These are phyloP conservation scores for Heliconius nattereri DNA, from an alignment of 1,140 invertebrate species.

Conservation along the genomic window DNA sequence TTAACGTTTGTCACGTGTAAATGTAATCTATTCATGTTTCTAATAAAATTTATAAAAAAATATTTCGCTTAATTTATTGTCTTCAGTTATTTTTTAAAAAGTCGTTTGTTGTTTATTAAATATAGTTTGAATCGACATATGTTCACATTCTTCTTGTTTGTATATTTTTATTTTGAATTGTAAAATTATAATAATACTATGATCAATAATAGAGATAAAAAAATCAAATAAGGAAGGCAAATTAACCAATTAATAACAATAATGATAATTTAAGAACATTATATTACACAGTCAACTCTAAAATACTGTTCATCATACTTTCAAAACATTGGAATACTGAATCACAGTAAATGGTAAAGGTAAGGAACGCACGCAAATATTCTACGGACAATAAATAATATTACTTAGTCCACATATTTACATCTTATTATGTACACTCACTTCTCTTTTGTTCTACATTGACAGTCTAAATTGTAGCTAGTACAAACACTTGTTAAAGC, in stretches of 20 bases:
- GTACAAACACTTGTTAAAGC: too few species aligned
- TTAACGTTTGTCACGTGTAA: constrained; percentile 22
- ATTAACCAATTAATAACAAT: constrained; percentile 72
- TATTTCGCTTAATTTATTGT: neutral
- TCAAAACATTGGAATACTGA: constrained; percentile 64
- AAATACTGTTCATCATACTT: constrained; percentile 73
- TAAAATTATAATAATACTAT: neutral
- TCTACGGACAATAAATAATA: constrained; percentile 62
- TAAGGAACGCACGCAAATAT: constrained; percentile 15
- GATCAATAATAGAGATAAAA: neutral
- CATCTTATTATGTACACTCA: constrained; percentile 73
- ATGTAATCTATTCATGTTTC: constrained; percentile 29
- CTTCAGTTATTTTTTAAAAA: too few species aligned
- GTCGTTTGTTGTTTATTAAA: too few species aligned
- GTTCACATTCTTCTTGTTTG: too few species aligned
- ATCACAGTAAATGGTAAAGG: constrained; percentile 66
- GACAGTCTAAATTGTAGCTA: constrained; percentile 67
- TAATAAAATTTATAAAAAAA: constrained; percentile 27
- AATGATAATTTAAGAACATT: constrained; percentile 76
- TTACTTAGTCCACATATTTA: constrained; percentile 75
- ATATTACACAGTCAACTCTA: constrained; percentile 78
- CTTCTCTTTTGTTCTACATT: constrained; percentile 54
- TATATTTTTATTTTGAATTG: too few species aligned
- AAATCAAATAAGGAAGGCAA: constrained; percentile 53
- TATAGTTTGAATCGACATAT: too few species aligned